A percentile compares a stretch with the other conserved stretches of the same genome.
Evolutionary conservation across 2,888 invertebrate genomes (phyloP).

Genomic region (Melitaea athalia): DNA sequence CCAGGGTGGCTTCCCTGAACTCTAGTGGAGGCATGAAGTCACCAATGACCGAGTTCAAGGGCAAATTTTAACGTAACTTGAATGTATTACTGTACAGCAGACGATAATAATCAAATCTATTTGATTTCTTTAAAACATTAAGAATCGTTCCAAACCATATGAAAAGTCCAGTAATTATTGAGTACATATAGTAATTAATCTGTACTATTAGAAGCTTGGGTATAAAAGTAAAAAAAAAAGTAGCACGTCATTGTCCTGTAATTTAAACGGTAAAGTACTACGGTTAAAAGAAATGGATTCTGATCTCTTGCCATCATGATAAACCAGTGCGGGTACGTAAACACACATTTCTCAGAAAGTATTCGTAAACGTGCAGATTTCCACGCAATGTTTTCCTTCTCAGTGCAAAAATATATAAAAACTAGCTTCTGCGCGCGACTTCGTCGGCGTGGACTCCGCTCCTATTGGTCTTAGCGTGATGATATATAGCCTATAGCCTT

Average conservation of each 20-base stretch:
- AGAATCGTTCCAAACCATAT: neutral
- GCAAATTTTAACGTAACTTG: constrained; percentile 44
- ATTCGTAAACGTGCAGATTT: too few species aligned
- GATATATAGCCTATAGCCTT: too few species aligned
- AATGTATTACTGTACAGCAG: constrained; percentile 30
- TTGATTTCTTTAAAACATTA: constrained; percentile 1
- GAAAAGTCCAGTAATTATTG: neutral
- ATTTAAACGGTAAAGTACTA: neutral
- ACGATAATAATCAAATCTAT: constrained; percentile 31
- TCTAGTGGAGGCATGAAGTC: constrained; percentile 51
- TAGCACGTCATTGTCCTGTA: too few species aligned
- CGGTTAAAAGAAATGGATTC: too few species aligned
- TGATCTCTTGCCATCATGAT: too few species aligned
- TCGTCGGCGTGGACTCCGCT: too few species aligned
- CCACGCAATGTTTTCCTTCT: too few species aligned
- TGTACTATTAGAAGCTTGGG: neutral
- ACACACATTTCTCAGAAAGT: too few species aligned
- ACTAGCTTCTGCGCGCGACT: too few species aligned
- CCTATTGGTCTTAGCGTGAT: too few species aligned
- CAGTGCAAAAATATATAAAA: too few species aligned
- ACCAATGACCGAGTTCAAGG: constrained; percentile 57
- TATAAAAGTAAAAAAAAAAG: neutral
- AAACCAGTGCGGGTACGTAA: too few species aligned
- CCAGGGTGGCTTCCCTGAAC: constrained; percentile 56
- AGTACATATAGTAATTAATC: neutral